Conservation (phyloP, 2,113 vertebrate species). For the Hemiprocne comata region DNA sequence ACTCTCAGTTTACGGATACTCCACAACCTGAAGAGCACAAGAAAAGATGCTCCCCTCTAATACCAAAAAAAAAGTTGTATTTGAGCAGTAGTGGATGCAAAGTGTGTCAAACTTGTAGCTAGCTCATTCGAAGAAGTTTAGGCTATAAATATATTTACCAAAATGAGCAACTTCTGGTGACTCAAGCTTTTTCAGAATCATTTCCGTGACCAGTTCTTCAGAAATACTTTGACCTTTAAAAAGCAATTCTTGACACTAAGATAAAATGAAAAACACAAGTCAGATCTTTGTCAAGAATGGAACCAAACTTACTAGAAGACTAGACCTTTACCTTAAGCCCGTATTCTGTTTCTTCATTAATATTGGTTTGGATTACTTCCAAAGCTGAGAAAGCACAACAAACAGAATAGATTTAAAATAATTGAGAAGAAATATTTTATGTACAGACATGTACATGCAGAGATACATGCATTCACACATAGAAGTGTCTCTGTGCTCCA, state of each 20-base stretch:
- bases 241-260: slow-evolving; percentile 81
- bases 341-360: slow-evolving; percentile 75
- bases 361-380: slow-evolving; percentile 81
- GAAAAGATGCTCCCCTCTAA: background rate
- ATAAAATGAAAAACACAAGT: slow-evolving; percentile 4
- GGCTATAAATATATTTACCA: slow-evolving; percentile 76
- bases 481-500: background rate
- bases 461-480: background rate
- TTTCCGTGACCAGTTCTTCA: slow-evolving; percentile 82
- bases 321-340: slow-evolving; percentile 81
- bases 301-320: slow-evolving; percentile 16
- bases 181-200: slow-evolving; percentile 84
- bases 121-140: background rate
- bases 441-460: background rate
- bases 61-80: background rate
- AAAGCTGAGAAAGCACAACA: slow-evolving; percentile 78
- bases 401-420: slow-evolving; percentile 21
- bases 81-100: background rate
- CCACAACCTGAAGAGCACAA: background rate
- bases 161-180: slow-evolving; percentile 87
- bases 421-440: background rate
- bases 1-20: background rate
- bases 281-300: background rate
- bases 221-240: slow-evolving; percentile 80
- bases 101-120: background rate